phyloP scores from a whole-genome alignment of 2,888 invertebrate genomes.

The Camptogramma bilineatum region DNA sequence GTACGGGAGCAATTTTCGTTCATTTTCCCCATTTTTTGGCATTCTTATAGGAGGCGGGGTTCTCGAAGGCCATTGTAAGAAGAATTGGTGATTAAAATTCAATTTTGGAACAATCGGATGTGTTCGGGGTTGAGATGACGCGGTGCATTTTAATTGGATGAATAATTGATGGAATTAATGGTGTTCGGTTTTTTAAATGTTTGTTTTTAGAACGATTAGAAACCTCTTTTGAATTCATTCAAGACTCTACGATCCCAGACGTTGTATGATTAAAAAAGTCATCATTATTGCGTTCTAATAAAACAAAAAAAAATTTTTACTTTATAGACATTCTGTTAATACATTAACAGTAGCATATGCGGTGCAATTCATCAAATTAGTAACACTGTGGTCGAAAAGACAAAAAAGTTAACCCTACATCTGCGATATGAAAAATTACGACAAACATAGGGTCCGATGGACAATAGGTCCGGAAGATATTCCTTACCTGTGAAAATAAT shows the following conservation, averaged over 20 bases:
- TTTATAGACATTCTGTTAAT: conserved; percentile 12
- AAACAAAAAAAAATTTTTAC: neutral
- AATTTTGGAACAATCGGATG: conserved; percentile 84
- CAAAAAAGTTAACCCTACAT: conserved; percentile 68
- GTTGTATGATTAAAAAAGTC: no score
- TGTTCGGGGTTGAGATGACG: conserved; percentile 68
- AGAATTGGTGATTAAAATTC: conserved; percentile 85
- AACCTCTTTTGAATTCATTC: neutral
- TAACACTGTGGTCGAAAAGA: conserved; percentile 62
- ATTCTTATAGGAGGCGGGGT: conserved; percentile 59
- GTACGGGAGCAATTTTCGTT: conserved; percentile 73
- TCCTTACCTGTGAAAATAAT: conserved; percentile 80
- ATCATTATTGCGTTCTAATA: neutral
- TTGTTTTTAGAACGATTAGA: conserved; percentile 35
- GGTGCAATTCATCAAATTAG: conserved; percentile 77
- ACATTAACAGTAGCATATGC: conserved; percentile 59
- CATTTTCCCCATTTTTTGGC: conserved; percentile 83
- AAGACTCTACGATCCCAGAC: neutral
- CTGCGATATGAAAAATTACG: conserved; percentile 50
- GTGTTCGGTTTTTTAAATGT: conserved; percentile 46
- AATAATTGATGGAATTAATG: conserved; percentile 62
- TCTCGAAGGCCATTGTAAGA: conserved; percentile 73
- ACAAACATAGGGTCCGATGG: conserved; percentile 66
- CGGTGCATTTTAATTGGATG: conserved; percentile 83
- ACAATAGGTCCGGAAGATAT: conserved; percentile 68